phyloP scores from a whole-genome alignment of 2,888 invertebrate genomes.

The Anarsia innoxiella region DNA sequence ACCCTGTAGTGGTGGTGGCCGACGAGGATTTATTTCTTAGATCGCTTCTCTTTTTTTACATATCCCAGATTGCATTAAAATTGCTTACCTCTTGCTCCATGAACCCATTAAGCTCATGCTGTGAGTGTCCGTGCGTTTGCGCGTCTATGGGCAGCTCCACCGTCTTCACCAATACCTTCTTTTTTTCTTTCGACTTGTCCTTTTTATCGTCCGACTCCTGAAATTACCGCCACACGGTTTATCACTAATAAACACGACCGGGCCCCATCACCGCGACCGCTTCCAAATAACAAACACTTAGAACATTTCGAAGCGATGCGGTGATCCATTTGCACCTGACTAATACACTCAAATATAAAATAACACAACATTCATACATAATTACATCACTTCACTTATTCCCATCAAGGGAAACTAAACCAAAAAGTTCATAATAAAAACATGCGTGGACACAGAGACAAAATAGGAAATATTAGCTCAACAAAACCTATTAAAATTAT shows the following conservation, averaged over 20 bases:
- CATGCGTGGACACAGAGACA: conserved; percentile 74
- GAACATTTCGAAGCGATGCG: conserved; percentile 49
- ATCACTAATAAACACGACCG: conserved; percentile 31
- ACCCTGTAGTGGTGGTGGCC: too few relatives aligned
- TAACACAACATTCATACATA: conserved; percentile 14
- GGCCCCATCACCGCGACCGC: conserved; percentile 58
- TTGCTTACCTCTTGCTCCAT: conserved; percentile 85
- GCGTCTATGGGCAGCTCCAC: conserved; percentile 90
- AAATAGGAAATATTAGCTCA: conserved; percentile 32
- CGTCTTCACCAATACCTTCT: conserved; percentile 86
- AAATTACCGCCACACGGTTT: conserved; percentile 52
- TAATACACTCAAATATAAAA: conserved; percentile 24
- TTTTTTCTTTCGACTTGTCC: conserved; percentile 78
- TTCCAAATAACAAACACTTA: conserved; percentile 26
- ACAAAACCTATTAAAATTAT: conserved; percentile 30
- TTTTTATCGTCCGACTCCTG: conserved; percentile 78
- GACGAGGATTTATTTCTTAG: too few relatives aligned
- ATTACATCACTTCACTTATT: conserved; percentile 16
- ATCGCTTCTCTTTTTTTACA: too few relatives aligned
- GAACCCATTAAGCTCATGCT: conserved; percentile 81
- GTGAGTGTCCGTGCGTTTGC: conserved; percentile 81
- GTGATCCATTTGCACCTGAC: conserved; percentile 68
- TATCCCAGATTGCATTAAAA: too few relatives aligned
- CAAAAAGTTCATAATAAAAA: conserved; percentile 44
- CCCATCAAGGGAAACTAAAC: too few relatives aligned